phyloP scores from a whole-genome alignment of 2,888 invertebrate genomes.

The Muscina levida region DNA sequence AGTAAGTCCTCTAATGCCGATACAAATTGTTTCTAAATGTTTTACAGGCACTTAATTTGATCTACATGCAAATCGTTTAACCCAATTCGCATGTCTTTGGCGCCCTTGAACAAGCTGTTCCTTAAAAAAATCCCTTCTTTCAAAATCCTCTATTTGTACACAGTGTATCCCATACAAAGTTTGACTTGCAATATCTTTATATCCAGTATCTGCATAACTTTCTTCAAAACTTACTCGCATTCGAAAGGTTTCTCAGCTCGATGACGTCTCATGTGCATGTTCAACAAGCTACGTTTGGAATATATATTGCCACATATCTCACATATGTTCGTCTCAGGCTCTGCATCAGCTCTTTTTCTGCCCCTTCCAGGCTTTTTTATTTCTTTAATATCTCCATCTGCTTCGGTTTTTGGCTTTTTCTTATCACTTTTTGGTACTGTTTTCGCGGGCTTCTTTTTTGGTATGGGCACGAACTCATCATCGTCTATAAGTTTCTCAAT shows the following conservation, averaged over 20 bases:
- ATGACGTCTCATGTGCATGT: slow-evolving; percentile 79
- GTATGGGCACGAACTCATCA: slow-evolving; percentile 69
- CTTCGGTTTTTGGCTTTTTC: not conserved
- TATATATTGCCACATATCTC: slow-evolving; percentile 79
- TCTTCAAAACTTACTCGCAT: slow-evolving; percentile 74
- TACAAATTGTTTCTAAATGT: too few relatives aligned
- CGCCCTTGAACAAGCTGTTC: too few relatives aligned
- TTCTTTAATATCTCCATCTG: not conserved
- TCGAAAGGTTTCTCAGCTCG: slow-evolving; percentile 77
- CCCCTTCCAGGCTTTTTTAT: slow-evolving; percentile 46
- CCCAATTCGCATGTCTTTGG: too few relatives aligned
- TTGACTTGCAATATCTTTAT: too few relatives aligned
- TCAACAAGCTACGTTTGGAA: slow-evolving; percentile 76
- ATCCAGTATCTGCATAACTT: not conserved
- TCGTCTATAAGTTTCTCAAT: slow-evolving; percentile 70
- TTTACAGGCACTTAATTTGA: too few relatives aligned
- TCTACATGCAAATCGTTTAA: too few relatives aligned
- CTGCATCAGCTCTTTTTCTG: slow-evolving; percentile 65
- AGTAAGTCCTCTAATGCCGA: too few relatives aligned
- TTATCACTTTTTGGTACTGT: slow-evolving; percentile 58
- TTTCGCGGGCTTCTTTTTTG: slow-evolving; percentile 64
- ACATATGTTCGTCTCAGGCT: slow-evolving; percentile 73
- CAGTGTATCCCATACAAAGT: too few relatives aligned
- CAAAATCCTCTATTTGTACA: too few relatives aligned
- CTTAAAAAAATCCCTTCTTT: too few relatives aligned